phyloP scores from a whole-genome alignment of 2,888 invertebrate genomes.

The Nineta flava region DNA sequence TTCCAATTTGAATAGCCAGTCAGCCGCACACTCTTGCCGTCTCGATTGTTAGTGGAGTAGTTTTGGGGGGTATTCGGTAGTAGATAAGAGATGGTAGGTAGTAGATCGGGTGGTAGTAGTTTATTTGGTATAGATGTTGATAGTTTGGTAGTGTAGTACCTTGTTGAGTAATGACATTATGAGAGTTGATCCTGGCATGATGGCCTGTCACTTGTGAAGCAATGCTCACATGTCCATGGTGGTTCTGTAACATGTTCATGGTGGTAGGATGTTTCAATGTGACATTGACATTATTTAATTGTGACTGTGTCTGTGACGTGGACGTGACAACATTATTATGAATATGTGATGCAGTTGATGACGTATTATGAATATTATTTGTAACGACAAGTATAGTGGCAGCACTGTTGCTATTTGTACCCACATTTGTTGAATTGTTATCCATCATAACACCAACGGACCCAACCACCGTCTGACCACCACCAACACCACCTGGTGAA shows the following conservation, averaged over 20 bases:
- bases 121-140: too few relatives aligned
- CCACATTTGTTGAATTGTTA: constrained; percentile 40
- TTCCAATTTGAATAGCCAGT: too few relatives aligned
- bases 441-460: too few relatives aligned
- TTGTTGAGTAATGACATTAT: constrained; percentile 6
- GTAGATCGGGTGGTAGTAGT: too few relatives aligned
- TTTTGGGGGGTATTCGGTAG: too few relatives aligned
- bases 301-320: constrained; percentile 19
- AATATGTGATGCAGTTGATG: constrained; percentile 23
- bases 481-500: constrained; percentile 37
- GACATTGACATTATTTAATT: background rate
- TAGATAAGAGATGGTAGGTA: too few relatives aligned
- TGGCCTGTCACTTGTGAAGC: background rate
- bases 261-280: background rate
- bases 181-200: constrained; percentile 2
- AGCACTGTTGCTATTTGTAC: constrained; percentile 30
- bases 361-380: constrained; percentile 23
- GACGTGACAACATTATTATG: constrained; percentile 32
- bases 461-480: constrained; percentile 26
- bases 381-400: constrained; percentile 26
- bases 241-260: constrained; percentile 5
- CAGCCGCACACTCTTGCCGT: too few relatives aligned
- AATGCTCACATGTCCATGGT: background rate
- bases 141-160: constrained; percentile 1
- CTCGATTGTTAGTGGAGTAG: too few relatives aligned